These are phyloP conservation scores for Chloroceryle inda DNA, from an alignment of 2,797 vertebrate species.

Conservation along the genomic window DNA sequence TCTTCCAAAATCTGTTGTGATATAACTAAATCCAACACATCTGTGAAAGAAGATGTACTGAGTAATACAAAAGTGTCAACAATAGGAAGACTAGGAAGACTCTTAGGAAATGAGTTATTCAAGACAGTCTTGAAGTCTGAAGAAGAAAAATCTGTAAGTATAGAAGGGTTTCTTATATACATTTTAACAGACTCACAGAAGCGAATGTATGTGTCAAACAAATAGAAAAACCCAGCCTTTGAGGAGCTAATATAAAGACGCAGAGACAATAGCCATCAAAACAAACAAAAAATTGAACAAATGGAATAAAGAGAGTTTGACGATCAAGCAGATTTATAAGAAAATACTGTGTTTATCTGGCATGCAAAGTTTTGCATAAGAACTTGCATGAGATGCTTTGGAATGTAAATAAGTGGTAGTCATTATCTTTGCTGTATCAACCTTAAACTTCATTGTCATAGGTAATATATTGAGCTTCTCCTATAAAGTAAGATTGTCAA, in stretches of 20 bases:
- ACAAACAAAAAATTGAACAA: neutral
- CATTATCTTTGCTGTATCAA: neutral
- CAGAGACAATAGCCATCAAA: neutral
- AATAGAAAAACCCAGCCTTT: neutral
- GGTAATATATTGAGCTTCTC: neutral
- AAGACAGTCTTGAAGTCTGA: neutral
- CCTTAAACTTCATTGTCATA: neutral
- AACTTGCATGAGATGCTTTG: neutral
- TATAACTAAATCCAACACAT: constrained; percentile 27
- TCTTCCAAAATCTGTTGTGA: neutral
- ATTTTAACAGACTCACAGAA: neutral
- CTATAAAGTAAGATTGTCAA: neutral
- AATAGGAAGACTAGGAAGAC: neutral
- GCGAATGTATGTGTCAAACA: neutral
- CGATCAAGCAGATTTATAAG: neutral
- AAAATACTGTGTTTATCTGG: neutral
- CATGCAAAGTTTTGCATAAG: neutral
- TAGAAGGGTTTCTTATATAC: neutral
- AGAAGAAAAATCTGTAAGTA: neutral
- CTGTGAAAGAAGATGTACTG: neutral
- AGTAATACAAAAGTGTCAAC: neutral
- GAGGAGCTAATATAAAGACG: neutral
- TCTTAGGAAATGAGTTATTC: constrained; percentile 31
- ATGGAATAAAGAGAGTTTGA: neutral
- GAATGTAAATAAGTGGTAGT: neutral